Conservation (phyloP, 2,113 vertebrate genomes). For the Cryptotis parvus region DNA sequence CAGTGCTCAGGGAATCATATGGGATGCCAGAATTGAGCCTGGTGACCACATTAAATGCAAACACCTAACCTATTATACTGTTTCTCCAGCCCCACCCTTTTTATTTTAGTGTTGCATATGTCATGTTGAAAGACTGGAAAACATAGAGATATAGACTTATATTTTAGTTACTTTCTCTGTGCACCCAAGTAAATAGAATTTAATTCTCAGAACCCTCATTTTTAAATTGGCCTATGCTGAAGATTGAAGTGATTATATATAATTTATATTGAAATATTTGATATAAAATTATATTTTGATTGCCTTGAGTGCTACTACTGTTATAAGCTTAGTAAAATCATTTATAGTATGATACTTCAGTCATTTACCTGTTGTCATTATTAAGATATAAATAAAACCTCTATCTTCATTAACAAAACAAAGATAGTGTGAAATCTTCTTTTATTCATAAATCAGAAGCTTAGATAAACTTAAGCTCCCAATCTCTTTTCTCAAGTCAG, state of each 20-base stretch:
- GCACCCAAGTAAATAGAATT: background rate
- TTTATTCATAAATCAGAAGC: background rate
- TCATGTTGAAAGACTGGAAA: background rate
- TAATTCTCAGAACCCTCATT: background rate
- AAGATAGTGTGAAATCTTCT: too few relatives aligned
- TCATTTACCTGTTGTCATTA: too few relatives aligned
- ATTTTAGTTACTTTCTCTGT: background rate
- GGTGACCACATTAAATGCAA: too few relatives aligned
- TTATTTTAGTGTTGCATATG: background rate
- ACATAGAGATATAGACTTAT: background rate
- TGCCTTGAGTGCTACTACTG: background rate
- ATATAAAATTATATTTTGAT: background rate
- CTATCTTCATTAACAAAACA: too few relatives aligned
- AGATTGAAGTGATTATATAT: background rate
- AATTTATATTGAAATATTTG: background rate
- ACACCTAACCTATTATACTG: too few relatives aligned
- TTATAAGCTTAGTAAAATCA: constrained; percentile 6
- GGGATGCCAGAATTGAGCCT: too few relatives aligned
- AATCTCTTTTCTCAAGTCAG: background rate
- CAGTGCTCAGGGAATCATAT: too few relatives aligned
- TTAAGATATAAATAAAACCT: too few relatives aligned
- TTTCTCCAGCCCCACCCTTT: too few relatives aligned
- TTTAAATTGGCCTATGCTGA: too few relatives aligned
- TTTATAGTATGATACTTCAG: background rate
- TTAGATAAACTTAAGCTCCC: background rate